Base-by-base conservation (phyloP, 2,113 vertebrate species). In the Speoplatyrhinus poulsoni region DNA sequence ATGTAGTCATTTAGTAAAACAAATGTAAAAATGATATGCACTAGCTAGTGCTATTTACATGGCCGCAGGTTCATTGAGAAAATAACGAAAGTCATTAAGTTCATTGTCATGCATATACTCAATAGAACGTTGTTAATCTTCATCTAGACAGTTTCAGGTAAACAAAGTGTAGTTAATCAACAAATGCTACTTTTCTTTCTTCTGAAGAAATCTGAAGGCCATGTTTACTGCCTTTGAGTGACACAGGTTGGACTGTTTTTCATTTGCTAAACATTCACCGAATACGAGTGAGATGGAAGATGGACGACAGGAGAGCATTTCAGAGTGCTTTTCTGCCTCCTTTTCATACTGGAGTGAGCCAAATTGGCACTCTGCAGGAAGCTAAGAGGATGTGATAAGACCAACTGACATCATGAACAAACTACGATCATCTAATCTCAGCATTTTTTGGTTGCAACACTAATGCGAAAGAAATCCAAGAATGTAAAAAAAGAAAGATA, bases 311-410 rank as follows among this genome's bases (percentile, higher is more conserved):
- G 54, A 6, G n/a, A 46, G 53, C 7, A 49, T 71, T 53, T 56
- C 36, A 49, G 46, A 54, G 15, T 59, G 59, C 50, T 62, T 67
- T 53, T 67, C 74, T 62, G 9, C 54, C 10, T 68, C 54, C 47
- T 33, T 67, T 6, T 50, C 56, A 65, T 64, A 41, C 26, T 63
- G 9, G 41, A 50, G 55, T 17, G 67, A 26, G 60, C 62, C 49
- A 69, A 69, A 65, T 72, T 69, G 70, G 70, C 60, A 62, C 62
- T 65, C 49, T 46, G 13, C 9, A 6, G 12, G 50, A 55, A 61
- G 59, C 26, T 63, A 46, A 60, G 61, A 65, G 57, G 70, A 73
- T 62, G 52, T 47, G 62, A 73, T 73, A 69, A 65, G 72, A 59
- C 41, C 53, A 16, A 56, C 15, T 67, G 48, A 63, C 63, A 75